Base-by-base conservation (phyloP, 2,888 invertebrate species). In the Pasiphila rectangulata region DNA sequence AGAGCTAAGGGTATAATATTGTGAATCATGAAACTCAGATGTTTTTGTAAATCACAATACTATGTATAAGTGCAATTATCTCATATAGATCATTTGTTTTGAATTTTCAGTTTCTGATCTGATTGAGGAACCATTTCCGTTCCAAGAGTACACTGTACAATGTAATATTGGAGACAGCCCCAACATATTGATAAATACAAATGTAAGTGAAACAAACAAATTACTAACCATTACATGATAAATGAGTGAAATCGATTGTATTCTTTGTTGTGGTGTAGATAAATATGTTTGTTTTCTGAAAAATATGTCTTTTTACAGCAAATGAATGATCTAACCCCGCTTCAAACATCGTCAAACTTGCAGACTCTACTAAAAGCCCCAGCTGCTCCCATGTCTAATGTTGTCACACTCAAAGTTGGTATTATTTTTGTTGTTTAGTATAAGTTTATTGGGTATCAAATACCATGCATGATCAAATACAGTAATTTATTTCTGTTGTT, bases 61-160 rank as follows among this genome's bases (percentile, higher is more conserved):
- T n/a, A n/a, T n/a, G n/a, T n/a, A n/a, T n/a, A n/a, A n/a, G n/a
- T n/a, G n/a, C n/a, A n/a, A n/a, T n/a, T n/a, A n/a, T n/a, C 12
- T 2, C 6, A 12, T 25, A 12, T 25, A 12, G 4, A 12, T 13
- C 12, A 7, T 10, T n/a, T 32, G 10, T 16, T 17, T 32, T 17
- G 16, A 17, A n/a, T 39, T 44, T 54, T 17, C 53, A 72, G 69
- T 83, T 75, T 69, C 79, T 74, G 87, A 85, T 59, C 81, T 84
- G 23, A 84, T 85, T 55, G 78, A 73, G 12, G 83, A 85, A 29
- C 79, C 84, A 54, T 83, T 83, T 53, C 68, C 75, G 37, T 67
- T 85, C 10, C 79, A 82, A 61, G 83, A 82, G 46, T 84, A 79
- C 62, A 68, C 72, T 0, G 65, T 75, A 23, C 72, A 76, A 40